These are phyloP conservation scores for Lepus oiostolus DNA, from an alignment of 2,797 vertebrate species.

Conservation along the genomic window DNA sequence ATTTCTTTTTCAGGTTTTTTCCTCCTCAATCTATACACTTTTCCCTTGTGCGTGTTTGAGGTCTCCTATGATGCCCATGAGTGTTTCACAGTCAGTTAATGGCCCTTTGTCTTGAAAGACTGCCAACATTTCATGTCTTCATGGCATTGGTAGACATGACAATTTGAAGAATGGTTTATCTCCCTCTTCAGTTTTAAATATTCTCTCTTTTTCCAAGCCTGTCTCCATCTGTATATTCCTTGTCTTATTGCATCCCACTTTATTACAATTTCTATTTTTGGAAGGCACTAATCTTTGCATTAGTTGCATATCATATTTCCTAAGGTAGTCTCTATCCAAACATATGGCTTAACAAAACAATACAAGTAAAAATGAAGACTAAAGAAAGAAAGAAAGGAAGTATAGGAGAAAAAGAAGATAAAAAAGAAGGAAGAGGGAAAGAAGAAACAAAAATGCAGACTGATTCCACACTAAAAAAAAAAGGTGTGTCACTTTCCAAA, in stretches of 20 bases:
- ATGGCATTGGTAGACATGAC: background rate
- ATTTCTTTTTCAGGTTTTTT: background rate
- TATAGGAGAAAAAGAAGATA: background rate
- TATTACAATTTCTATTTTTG: conserved; percentile 31
- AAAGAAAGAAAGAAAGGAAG: background rate
- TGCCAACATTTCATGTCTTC: background rate
- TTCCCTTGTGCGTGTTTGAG: background rate
- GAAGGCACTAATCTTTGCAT: background rate
- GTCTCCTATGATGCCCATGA: background rate
- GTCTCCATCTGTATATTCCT: background rate
- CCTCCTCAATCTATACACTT: background rate
- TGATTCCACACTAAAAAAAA: conserved; percentile 37
- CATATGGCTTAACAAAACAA: background rate
- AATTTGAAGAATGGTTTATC: conserved; percentile 1
- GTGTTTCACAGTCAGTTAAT: background rate
- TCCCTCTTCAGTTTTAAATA: background rate
- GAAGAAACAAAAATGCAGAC: background rate
- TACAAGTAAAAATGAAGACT: background rate
- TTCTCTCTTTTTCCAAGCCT: conserved; percentile 34
- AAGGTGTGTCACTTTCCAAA: background rate
- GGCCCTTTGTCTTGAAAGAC: background rate
- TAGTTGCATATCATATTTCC: background rate
- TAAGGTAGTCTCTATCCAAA: conserved; percentile 22
- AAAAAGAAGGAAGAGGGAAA: background rate
- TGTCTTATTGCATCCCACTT: background rate